phyloP scores from a whole-genome alignment of 2,113 vertebrate species.

The Leptocoma aspasia region DNA sequence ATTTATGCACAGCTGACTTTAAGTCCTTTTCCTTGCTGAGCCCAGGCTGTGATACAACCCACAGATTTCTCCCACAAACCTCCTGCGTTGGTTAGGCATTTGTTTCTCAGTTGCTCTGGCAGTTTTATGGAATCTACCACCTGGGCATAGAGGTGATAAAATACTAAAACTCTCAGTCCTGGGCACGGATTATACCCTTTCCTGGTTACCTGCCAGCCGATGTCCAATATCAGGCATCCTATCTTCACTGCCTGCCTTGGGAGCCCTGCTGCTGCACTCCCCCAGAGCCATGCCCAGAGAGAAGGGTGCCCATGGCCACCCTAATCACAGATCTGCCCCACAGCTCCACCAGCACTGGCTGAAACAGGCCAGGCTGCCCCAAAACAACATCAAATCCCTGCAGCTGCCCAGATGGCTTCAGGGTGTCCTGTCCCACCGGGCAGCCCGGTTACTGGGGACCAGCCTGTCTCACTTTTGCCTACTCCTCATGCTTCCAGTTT shows the following conservation, averaged over 20 bases:
- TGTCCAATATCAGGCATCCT: not conserved
- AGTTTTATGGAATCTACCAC: not conserved
- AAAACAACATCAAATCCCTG: not conserved
- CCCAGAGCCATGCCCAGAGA: not conserved
- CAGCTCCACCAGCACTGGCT: not conserved
- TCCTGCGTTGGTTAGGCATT: not conserved
- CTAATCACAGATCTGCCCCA: rapidly evolving
- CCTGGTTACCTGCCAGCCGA: not conserved
- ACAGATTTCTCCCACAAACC: not conserved
- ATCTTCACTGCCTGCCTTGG: not conserved
- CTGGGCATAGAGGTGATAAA: not conserved
- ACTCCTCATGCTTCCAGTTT: not conserved
- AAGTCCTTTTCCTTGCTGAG: not conserved
- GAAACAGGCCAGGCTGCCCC: not conserved
- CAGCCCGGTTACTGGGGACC: not conserved
- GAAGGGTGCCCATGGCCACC: not conserved
- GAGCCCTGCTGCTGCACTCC: not conserved
- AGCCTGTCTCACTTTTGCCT: not conserved
- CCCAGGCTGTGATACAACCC: rapidly evolving
- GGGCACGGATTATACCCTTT: not conserved
- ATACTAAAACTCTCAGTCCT: not conserved
- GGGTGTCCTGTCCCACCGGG: not conserved
- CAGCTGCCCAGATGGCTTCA: rapidly evolving
- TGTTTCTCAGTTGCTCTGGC: not conserved
- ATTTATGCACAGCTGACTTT: not conserved